Base-by-base conservation (phyloP, 2,797 vertebrate species). In the Urocyon cinereoargenteus region DNA sequence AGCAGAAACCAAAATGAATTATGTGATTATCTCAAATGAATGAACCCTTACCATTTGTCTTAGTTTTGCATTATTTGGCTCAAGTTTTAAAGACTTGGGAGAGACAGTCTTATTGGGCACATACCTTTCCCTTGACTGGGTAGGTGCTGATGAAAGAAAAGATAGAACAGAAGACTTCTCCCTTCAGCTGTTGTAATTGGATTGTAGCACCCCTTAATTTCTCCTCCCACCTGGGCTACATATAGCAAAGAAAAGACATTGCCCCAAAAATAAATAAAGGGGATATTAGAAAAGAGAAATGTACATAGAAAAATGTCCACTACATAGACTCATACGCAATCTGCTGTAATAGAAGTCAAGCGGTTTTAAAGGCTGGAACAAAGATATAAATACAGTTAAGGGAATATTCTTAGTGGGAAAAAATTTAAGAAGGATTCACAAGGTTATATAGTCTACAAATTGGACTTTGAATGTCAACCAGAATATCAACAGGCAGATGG, bases 381-480 rank as follows among this genome's bases (percentile, higher is more conserved):
- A 15, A 97, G 12, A 68, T 81, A 24, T 31, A 94, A 88, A 90
- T 77, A 62, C 70, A 95, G 12, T 61, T 81, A 31, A 45, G 31
- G 31, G n/a, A 61, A 61, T 9, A 61, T 77, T 93, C 57, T 70
- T 79, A 89, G 21, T 61, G 15, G 19, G 16, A n/a, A 62, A 62
- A 59, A 82, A 49, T 87, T 73, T 28, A 84, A 77, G 78, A 85
- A 79, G 11, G 28, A 79, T 55, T 75, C 16, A 45, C 57, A 90
- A 75, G 28, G 36, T 45, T 45, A 64, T 51, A 3, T 64, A 26
- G 5, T 72, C 53, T 72, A 88, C 57, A 88, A 61, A 53, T 14
- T 90, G 78, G 61, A 79, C 36, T 93, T 92, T 55, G 49, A 86
- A 86, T 62, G 10, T 49, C 86, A 90, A 53, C 77, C 51, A n/a